phyloP scores from a whole-genome alignment of 2,888 invertebrate species.

The Patella depressa region DNA sequence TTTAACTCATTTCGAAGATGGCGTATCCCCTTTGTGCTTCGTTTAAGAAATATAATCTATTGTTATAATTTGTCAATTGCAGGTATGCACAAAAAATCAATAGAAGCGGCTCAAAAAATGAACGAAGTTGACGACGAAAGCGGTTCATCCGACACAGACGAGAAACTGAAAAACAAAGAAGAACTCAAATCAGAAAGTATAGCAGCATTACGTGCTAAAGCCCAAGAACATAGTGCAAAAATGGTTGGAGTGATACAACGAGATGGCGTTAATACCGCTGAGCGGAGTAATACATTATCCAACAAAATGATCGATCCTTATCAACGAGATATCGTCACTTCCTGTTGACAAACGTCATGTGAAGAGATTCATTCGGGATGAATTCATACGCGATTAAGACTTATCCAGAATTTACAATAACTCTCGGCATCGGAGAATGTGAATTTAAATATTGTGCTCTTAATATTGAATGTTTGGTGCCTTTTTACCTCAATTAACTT shows the following conservation, averaged over 20 bases:
- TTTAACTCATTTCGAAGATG: no score
- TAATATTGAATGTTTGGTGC: no score
- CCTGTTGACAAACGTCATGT: not conserved
- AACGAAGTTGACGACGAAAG: constrained; percentile 81
- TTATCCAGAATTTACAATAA: no score
- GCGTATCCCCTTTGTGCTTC: no score
- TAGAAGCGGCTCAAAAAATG: constrained; percentile 96
- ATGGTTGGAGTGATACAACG: constrained; percentile 52
- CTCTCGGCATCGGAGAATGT: no score
- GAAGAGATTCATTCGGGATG: no score
- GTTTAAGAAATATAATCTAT: no score
- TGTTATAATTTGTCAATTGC: constrained; percentile 40
- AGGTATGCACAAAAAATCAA: constrained; percentile 99
- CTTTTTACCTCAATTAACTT: no score
- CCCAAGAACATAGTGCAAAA: constrained; percentile 84
- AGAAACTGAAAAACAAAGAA: constrained; percentile 67
- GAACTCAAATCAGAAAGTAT: constrained; percentile 88
- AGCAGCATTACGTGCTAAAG: constrained; percentile 92
- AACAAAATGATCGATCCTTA: not conserved
- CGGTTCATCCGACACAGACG: constrained; percentile 73
- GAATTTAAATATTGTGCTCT: no score
- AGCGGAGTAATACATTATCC: constrained; percentile 1
- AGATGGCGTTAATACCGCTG: constrained; percentile 22
- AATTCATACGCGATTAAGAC: no score
- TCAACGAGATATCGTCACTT: not conserved